Evolutionary conservation across 2,797 vertebrate genomes (phyloP), one percentile per base, ranked within the genome.

Genomic region (Gymnopithys bicolor): DNA sequence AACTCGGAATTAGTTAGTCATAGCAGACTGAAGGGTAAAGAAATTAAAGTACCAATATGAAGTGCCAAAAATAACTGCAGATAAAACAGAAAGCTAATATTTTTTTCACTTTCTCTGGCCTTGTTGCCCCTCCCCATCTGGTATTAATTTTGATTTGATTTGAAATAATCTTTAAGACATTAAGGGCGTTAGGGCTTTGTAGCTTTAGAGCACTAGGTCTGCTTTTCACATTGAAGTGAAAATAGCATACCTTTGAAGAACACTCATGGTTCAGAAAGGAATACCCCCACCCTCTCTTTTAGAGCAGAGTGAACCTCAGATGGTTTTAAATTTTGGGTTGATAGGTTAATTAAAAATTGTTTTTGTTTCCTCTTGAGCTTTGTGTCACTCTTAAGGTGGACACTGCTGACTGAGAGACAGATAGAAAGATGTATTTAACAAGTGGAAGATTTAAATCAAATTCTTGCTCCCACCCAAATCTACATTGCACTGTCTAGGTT

Each of bases 11-110:
- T 94, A 73, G 90, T 97, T 95, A 96, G 87, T 97, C 95, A 96
- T 84, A 94, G 77, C 77, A 87, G 89, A 51, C 90, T 84, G 78
- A 90, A 90, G 89, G 74, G 48, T 81, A 63, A 93, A 93, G 91
- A 91, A 88, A 85, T 88, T 90, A 55, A 87, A 94, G 68, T 68
- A 90, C 89, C 43, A 59, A 78, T 76, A 79, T 27, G 60, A 91
- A 93, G 95, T 77, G 93, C 95, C 96, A 95, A 94, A 96, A 96
- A 90, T 94, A 96, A 96, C 95, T 94, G 83, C 74, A 93, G 95
- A 92, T 94, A 94, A 96, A 96, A 85, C 15, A 74, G 82, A 89
- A 89, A 75, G 39, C 55, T 92, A 73, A 28, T 90, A 25, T 53
- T 85, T 84, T 90, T 85, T 75, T 64, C 28, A 4, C 39, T 91